Percentiles rank a stretch among this genome's conserved stretches.
These are phyloP conservation scores for Anthonomus grandis DNA, from an alignment of 1,140 invertebrate genomes.

Conservation along the genomic window DNA sequence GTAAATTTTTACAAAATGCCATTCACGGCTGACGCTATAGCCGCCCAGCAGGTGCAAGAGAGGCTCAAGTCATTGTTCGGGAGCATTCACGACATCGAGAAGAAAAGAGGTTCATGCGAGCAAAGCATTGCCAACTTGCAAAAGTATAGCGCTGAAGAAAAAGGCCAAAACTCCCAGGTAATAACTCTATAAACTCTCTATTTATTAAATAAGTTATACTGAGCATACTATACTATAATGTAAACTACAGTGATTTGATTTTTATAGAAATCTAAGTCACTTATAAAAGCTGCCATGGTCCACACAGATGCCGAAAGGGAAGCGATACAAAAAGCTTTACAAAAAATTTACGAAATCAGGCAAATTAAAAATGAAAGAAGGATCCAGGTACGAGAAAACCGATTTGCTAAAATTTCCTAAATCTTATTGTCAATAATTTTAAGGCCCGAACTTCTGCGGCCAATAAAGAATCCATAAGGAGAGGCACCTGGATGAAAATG, in stretches of 20 bases:
- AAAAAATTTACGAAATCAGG: conserved; percentile 88
- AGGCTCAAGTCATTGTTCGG: conserved; percentile 72
- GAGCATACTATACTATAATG: background rate
- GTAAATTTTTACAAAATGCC: conserved; percentile 56
- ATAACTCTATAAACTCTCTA: no score
- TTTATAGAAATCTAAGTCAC: conserved; percentile 68
- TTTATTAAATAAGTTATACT: no score
- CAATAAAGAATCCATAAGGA: conserved; percentile 86
- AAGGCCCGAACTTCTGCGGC: conserved; percentile 54
- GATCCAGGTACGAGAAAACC: conserved; percentile 65
- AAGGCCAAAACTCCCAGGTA: conserved; percentile 58
- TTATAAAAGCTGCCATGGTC: conserved; percentile 75
- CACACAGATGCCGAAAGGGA: conserved; percentile 86
- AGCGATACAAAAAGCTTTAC: conserved; percentile 73
- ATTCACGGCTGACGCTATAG: conserved; percentile 67
- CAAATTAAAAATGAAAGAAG: conserved; percentile 83
- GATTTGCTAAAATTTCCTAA: no score
- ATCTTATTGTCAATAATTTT: no score
- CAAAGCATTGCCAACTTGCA: conserved; percentile 74
- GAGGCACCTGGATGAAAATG: conserved; percentile 94
- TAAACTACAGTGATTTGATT: conserved; percentile 17
- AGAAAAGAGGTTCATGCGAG: conserved; percentile 72
- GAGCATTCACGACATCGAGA: conserved; percentile 76
- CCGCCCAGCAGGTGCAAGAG: conserved; percentile 79
- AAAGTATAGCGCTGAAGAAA: conserved; percentile 71